Evolutionary conservation across 2,113 vertebrate species (phyloP).

Genomic region (Hemiscyllium ocellatum): DNA sequence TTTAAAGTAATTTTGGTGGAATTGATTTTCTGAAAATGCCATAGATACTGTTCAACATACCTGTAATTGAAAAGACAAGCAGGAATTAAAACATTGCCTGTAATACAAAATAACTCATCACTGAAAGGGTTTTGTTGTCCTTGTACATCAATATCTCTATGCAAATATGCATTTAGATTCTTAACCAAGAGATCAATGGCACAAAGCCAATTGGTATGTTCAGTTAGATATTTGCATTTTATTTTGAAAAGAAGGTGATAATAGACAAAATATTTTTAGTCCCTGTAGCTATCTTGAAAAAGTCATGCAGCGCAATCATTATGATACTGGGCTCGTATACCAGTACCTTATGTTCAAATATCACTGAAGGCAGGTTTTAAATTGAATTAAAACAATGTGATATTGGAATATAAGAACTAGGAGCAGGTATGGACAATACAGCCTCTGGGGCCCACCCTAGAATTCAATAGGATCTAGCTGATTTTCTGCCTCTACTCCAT

Average conservation of each 20-base stretch:
- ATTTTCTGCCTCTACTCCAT: not conserved
- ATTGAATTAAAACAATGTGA: not conserved
- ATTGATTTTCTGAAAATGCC: slow-evolving; percentile 46
- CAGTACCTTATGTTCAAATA: not conserved
- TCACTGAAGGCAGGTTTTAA: not conserved
- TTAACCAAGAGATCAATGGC: not conserved
- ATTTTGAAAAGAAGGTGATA: not conserved
- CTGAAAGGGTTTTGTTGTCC: not conserved
- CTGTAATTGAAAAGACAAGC: slow-evolving; percentile 39
- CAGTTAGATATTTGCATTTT: not conserved
- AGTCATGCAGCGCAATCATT: not conserved
- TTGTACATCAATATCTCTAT: not conserved
- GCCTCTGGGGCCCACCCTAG: no score
- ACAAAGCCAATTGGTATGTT: not conserved
- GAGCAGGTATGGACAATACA: not conserved
- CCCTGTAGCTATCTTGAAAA: not conserved
- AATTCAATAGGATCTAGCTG: not conserved
- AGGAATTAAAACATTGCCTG: slow-evolving; percentile 1
- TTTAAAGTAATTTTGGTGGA: slow-evolving; percentile 43
- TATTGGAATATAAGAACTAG: not conserved
- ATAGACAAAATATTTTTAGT: not conserved
- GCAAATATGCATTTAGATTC: not conserved
- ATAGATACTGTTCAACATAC: slow-evolving; percentile 42
- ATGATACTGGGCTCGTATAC: not conserved
- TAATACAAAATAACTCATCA: not conserved